Base-by-base conservation (phyloP, 2,888 invertebrate species). In the Drosophila gaucha region DNA sequence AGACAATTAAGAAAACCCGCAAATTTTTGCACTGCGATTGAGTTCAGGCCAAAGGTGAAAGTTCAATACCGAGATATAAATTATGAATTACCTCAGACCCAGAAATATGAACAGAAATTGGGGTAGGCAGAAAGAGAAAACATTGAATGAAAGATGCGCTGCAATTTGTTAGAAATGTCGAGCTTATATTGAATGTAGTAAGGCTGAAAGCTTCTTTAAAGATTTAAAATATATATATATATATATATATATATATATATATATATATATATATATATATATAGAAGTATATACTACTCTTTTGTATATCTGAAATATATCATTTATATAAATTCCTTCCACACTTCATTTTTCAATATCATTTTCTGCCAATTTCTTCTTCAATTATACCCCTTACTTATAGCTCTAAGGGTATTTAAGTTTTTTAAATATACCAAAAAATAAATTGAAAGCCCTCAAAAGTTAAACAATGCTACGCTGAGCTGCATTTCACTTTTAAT, bases 1-100 rank as follows among this genome's bases (percentile, higher is more conserved):
- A 75, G 80, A 87, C 80, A 82, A 82, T 80, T 86, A 80, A 68
- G 56, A 57, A 50, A 39, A 36, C 43, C 56, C 56, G 67, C 74
- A 59, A 60, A 33, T 57, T 64, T 52, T 43, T 46, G 12, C 38
- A 54, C 35, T 35, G 10, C 44, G 33, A 36, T 54, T 20, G 26
- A 56, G 41, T 24, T 28, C 12, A 5, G 36, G 30, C 43, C 47
- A 74, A 77, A 59, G 67, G 72, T 69, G 52, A 80, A 78, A 78
- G 86, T 69, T 87, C 86, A 85, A 73, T 73, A 73, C 31, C 71
- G 39, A 49, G 52, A 57, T 47, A 73, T 71, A 62, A 76, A 67
- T 71, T 63, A 39, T 58, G 51, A 57, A 33, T 30, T 30, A 38
- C n/a, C 16, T n/a, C 31, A 0, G 9, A 49, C 12, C 12, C 30